Evolutionary conservation across 1,140 invertebrate species (phyloP).

Genomic region (Drosophila sulfurigaster): DNA sequence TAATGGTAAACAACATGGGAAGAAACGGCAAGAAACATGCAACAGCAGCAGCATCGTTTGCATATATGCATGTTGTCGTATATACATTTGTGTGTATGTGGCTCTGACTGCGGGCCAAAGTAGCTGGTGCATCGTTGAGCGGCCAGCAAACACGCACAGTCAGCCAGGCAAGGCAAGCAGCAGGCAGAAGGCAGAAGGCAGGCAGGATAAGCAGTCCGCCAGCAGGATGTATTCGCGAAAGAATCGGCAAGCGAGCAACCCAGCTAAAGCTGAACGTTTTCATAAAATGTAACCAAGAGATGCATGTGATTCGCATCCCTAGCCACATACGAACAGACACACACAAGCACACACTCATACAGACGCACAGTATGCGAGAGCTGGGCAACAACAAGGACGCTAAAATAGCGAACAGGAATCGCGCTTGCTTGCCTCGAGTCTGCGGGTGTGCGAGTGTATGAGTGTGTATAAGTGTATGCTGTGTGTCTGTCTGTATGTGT

Average conservation of each 20-base stretch:
- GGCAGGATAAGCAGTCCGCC: constrained; percentile 44
- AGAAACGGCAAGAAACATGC: constrained; percentile 69
- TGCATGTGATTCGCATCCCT: constrained; percentile 82
- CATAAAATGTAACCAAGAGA: constrained; percentile 83
- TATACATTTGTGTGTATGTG: not conserved
- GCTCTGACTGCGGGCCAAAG: constrained; percentile 54
- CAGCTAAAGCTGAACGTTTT: constrained; percentile 54
- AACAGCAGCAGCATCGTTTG: constrained; percentile 40
- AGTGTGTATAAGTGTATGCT: constrained; percentile 2
- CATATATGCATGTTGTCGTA: constrained; percentile 40
- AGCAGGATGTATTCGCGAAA: constrained; percentile 67
- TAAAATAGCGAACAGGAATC: constrained; percentile 57
- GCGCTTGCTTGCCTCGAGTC: constrained; percentile 53
- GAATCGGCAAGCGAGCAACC: constrained; percentile 53
- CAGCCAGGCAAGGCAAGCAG: constrained; percentile 56
- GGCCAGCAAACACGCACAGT: constrained; percentile 68
- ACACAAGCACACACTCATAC: constrained; percentile 18
- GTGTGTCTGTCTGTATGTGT: constrained; percentile 4
- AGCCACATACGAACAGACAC: constrained; percentile 37
- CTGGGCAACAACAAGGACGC: constrained; percentile 34
- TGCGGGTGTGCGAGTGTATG: constrained; percentile 23
- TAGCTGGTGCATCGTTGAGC: constrained; percentile 58
- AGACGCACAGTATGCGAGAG: not conserved
- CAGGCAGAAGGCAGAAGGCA: constrained; percentile 41
- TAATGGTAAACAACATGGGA: constrained; percentile 78